Conservation (phyloP, 2,797 vertebrate species). For the Periophthalmus magnuspinnatus region DNA sequence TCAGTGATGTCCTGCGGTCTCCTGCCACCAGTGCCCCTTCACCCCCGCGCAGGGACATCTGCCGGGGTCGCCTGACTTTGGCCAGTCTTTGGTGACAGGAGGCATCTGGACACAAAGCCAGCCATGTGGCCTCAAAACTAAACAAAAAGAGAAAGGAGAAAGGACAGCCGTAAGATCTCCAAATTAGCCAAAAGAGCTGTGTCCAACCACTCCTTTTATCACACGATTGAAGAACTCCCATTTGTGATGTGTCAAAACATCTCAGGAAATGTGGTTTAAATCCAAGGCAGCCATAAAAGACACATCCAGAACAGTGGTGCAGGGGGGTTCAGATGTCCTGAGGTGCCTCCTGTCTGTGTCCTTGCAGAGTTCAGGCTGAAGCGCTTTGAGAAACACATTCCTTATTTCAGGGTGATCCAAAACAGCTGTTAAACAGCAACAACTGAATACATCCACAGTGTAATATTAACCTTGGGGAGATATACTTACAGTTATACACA, state of each 20-base stretch:
- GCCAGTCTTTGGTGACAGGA: conserved; percentile 57
- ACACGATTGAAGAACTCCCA: conserved; percentile 18
- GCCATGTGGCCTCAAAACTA: conserved; percentile 37
- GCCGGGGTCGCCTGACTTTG: conserved; percentile 53
- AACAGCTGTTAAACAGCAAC: conserved; percentile 22
- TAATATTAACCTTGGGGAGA: not conserved
- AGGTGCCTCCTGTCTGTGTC: conserved; percentile 49
- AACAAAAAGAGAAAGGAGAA: conserved; percentile 13
- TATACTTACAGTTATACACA: conserved; percentile 1
- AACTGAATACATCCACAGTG: not conserved
- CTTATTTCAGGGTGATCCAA: conserved; percentile 23
- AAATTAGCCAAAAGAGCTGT: conserved; percentile 24
- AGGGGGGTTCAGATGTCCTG: conserved; percentile 33
- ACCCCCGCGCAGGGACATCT: conserved; percentile 69
- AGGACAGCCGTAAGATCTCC: conserved; percentile 7
- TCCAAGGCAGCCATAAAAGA: conserved; percentile 15
- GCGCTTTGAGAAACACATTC: conserved; percentile 30
- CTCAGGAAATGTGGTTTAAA: conserved; percentile 26
- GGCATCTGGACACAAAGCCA: conserved; percentile 65
- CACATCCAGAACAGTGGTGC: conserved; percentile 16
- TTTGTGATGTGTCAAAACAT: conserved; percentile 40
- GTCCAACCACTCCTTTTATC: conserved; percentile 7
- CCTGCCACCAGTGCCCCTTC: conserved; percentile 39
- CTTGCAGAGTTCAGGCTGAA: conserved; percentile 55
- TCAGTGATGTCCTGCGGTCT: conserved; percentile 27